phyloP scores from a whole-genome alignment of 2,888 invertebrate species.

The Ptilodon capucinus region DNA sequence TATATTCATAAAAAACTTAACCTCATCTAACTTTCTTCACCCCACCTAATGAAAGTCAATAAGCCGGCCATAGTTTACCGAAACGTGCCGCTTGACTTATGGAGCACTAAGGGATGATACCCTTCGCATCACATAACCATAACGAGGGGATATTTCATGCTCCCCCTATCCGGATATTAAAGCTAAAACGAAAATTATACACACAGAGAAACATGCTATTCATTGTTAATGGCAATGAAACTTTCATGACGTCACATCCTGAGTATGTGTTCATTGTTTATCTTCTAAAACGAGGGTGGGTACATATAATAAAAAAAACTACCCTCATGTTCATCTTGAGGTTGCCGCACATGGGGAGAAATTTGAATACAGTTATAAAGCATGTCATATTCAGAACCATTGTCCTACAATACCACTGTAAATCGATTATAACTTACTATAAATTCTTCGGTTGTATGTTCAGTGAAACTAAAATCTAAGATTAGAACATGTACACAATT shows the following conservation, averaged over 20 bases:
- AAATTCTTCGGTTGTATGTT: no score
- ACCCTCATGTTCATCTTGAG: no score
- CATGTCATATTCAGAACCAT: no score
- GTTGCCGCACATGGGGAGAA: no score
- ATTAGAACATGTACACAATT: no score
- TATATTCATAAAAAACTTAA: neutral
- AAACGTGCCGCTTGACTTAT: slow-evolving; percentile 13
- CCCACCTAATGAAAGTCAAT: slow-evolving; percentile 19
- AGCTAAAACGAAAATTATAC: slow-evolving; percentile 41
- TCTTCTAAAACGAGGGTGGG: neutral
- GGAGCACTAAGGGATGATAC: slow-evolving; percentile 29
- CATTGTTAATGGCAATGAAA: slow-evolving; percentile 25
- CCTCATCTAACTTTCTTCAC: neutral
- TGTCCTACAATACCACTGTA: no score
- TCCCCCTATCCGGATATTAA: slow-evolving; percentile 29
- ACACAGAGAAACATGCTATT: slow-evolving; percentile 27
- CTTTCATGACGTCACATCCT: slow-evolving; percentile 16
- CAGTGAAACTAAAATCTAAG: no score
- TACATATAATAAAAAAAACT: neutral
- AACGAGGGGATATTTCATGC: slow-evolving; percentile 45
- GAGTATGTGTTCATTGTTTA: slow-evolving; percentile 2
- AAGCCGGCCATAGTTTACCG: slow-evolving; percentile 23
- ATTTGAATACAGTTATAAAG: no score
- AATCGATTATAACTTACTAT: no score
- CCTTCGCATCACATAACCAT: slow-evolving; percentile 39